These are phyloP conservation scores for Lepus townsendii DNA, from an alignment of 2,797 vertebrate species.

Conservation along the genomic window DNA sequence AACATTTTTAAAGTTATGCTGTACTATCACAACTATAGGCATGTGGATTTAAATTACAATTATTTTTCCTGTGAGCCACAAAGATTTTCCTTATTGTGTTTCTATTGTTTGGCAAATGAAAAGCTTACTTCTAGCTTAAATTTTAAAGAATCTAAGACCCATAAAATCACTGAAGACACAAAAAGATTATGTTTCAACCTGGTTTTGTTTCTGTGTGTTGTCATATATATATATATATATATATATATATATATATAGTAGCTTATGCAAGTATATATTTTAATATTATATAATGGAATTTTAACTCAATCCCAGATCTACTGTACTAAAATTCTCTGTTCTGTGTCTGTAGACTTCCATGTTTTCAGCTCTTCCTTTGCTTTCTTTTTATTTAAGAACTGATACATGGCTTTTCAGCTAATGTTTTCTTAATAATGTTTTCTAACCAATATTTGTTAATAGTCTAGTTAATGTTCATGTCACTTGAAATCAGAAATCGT, in stretches of 20 bases:
- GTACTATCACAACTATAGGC: constrained; percentile 35
- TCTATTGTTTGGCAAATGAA: background rate
- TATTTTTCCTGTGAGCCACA: constrained; percentile 30
- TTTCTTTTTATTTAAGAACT: background rate
- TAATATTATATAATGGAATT: background rate
- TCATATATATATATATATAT: background rate
- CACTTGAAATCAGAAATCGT: background rate
- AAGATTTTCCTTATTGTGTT: constrained; percentile 31
- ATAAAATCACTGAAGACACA: background rate
- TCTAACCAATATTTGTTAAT: background rate
- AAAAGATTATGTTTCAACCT: background rate
- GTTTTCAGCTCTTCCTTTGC: background rate
- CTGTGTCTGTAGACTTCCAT: background rate
- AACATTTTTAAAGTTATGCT: constrained; percentile 52
- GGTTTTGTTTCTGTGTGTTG: no score
- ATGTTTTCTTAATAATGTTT: background rate
- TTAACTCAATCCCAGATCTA: background rate
- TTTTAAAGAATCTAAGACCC: background rate
- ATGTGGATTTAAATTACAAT: constrained; percentile 47
- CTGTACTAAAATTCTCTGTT: background rate
- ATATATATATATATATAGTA: background rate
- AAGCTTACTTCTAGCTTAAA: constrained; percentile 50
- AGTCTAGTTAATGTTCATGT: background rate
- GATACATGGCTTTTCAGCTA: background rate
- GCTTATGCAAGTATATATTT: background rate